Percentiles rank a stretch among this genome's conserved stretches.
phyloP scores from a whole-genome alignment of 1,140 invertebrate genomes.

The Zaprionus ornatus region DNA sequence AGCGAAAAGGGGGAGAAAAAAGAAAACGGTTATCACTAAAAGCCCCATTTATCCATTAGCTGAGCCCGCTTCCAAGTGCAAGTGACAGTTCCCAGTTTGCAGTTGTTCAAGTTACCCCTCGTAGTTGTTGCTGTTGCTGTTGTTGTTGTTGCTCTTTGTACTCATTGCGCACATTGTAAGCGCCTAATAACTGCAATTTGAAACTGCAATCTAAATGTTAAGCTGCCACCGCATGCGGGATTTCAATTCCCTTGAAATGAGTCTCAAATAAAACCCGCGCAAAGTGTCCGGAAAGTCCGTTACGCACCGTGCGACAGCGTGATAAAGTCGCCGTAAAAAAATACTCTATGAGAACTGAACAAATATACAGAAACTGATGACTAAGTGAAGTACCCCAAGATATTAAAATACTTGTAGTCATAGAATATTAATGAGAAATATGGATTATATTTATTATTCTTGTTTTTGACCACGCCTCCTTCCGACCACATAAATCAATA shows the following conservation, averaged over 20 bases:
- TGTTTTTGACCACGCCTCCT: no score
- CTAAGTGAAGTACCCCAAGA: no score
- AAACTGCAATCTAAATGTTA: constrained; percentile 66
- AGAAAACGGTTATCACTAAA: constrained; percentile 33
- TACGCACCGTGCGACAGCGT: not conserved
- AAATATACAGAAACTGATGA: not conserved
- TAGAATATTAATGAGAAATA: no score
- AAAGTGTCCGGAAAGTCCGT: not conserved
- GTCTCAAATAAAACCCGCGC: constrained; percentile 5
- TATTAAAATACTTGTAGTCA: no score
- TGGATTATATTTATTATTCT: no score
- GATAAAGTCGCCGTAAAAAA: not conserved
- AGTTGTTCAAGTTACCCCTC: not conserved
- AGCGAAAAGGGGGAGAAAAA: not conserved
- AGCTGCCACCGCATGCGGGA: constrained; percentile 23
- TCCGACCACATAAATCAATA: no score
- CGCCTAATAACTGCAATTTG: constrained; percentile 69
- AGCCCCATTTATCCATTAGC: constrained; percentile 51
- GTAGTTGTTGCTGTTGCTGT: not conserved
- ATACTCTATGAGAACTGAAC: not conserved
- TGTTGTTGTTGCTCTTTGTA: not conserved
- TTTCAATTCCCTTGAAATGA: constrained; percentile 48
- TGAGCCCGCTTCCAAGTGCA: constrained; percentile 33
- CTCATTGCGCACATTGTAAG: constrained; percentile 21
- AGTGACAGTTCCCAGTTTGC: constrained; percentile 49